phyloP scores from a whole-genome alignment of 2,888 invertebrate species.

The Stenoptilia bipunctidactyla region DNA sequence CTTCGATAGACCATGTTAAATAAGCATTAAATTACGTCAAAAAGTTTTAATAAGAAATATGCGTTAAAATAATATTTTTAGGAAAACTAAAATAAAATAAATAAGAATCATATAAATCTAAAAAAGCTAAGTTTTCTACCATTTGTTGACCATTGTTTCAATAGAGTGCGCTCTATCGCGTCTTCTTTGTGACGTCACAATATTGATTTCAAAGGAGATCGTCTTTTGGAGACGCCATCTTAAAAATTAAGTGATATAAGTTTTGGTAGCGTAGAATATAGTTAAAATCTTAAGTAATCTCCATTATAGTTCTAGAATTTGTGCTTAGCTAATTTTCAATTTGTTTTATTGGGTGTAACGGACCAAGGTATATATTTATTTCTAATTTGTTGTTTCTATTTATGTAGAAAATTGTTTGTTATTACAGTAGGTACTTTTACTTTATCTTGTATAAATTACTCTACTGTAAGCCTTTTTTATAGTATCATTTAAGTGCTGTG shows the following conservation, averaged over 20 bases:
- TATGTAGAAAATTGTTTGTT: constrained; percentile 48
- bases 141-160: constrained; percentile 16
- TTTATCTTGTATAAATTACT: constrained; percentile 50
- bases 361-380: constrained; percentile 80
- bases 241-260: constrained; percentile 71
- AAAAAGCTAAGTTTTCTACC: neutral
- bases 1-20: too few relatives aligned
- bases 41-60: too few relatives aligned
- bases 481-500: constrained; percentile 17
- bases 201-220: constrained; percentile 64
- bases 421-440: constrained; percentile 56
- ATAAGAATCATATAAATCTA: too few relatives aligned
- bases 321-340: constrained; percentile 51
- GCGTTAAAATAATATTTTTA: too few relatives aligned
- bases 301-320: constrained; percentile 46
- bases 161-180: constrained; percentile 45
- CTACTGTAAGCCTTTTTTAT: constrained; percentile 27
- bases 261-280: constrained; percentile 73
- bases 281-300: constrained; percentile 66
- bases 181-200: constrained; percentile 65
- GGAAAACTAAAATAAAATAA: too few relatives aligned
- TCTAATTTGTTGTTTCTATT: constrained; percentile 40
- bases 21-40: too few relatives aligned
- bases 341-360: constrained; percentile 78
- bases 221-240: constrained; percentile 70